Base-by-base conservation (phyloP, 2,797 vertebrate genomes). In the Vespertilio murinus region DNA sequence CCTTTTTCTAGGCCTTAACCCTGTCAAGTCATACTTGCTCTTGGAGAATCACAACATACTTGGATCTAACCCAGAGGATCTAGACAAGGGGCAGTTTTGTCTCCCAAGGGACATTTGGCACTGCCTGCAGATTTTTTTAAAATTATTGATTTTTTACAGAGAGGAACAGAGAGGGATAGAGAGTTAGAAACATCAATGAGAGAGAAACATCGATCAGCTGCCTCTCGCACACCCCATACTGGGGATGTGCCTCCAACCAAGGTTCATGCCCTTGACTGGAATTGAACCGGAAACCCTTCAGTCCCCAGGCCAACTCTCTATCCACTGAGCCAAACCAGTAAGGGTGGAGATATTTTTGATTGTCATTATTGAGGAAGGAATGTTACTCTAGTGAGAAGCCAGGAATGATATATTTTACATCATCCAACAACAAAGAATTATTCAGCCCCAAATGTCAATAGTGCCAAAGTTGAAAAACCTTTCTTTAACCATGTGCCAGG, bases 1-100 rank as follows among this genome's bases (percentile, higher is more conserved):
- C 40, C 42, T 74, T 81, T 88, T 94, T 49, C 52, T 89, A 90
- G 38, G 47, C 7, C 65, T 64, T 89, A 91, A 83, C 52, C n/a
- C 25, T 88, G 64, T 80, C 74, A 88, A 88, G 28, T 91, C 42
- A 87, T 91, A 45, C 28, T 59, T 93, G n/a, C 5, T 70, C 4
- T 94, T n/a, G n/a, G 30, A 79, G 52, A 88, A 88, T 13, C 22
- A 54, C 54, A 86, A 30, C 40, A 65, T 73, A 80, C 28, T 85
- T 73, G 47, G n/a, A 16, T 93, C n/a, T 90, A 79, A 92, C 14
- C 47, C 78, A 91, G 6, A 91, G 80, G 67, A 56, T 77, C 40
- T 88, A 45, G 84, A 13, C 1, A 77, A 40, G 30, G 61, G 69
- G 56, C 7, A 82, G 3, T 92, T 95, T 92, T 94, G 52, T 80